A percentile compares a stretch with the other conserved stretches of the same genome.
These are phyloP conservation scores for Paracyclopina nana DNA, from an alignment of 1,140 invertebrate genomes.

Conservation along the genomic window DNA sequence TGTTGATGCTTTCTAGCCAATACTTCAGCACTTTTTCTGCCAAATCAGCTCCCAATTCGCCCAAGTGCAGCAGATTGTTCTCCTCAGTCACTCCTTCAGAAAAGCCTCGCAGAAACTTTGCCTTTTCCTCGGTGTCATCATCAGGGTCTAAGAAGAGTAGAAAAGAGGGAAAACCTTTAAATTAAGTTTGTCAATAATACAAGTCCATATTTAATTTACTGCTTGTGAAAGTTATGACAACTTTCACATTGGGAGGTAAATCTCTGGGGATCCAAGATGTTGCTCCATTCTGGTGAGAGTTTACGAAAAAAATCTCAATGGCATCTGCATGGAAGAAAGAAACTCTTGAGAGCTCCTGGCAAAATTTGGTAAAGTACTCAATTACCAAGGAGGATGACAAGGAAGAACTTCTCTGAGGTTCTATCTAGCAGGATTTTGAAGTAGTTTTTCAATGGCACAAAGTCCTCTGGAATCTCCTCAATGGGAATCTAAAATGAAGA, in stretches of 20 bases:
- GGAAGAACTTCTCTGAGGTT: not conserved
- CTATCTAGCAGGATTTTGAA: slow-evolving; percentile 2
- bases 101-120: not conserved
- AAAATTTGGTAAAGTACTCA: not conserved
- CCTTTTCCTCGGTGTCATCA: too few relatives aligned
- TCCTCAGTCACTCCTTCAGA: not conserved
- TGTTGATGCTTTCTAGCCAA: not conserved
- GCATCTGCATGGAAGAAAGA: slow-evolving; percentile 6
- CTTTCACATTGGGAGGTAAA: slow-evolving; percentile 7
- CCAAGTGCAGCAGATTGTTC: not conserved
- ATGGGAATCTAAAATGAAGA: too few relatives aligned
- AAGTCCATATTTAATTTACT: too few relatives aligned
- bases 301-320: slow-evolving; percentile 10
- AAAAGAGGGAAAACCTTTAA: too few relatives aligned
- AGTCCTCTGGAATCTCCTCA: slow-evolving; percentile 9
- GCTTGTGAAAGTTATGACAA: slow-evolving; percentile 2
- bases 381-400: slow-evolving; percentile 6
- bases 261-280: slow-evolving; percentile 6
- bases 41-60: not conserved
- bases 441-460: slow-evolving; percentile 13
- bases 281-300: slow-evolving; percentile 7
- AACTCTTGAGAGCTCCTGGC: not conserved
- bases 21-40: not conserved
- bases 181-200: too few relatives aligned
- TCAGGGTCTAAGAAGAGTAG: too few relatives aligned